These are phyloP conservation scores for Adelognathus sp. DNA, from an alignment of 2,888 invertebrate genomes.

Conservation along the genomic window DNA sequence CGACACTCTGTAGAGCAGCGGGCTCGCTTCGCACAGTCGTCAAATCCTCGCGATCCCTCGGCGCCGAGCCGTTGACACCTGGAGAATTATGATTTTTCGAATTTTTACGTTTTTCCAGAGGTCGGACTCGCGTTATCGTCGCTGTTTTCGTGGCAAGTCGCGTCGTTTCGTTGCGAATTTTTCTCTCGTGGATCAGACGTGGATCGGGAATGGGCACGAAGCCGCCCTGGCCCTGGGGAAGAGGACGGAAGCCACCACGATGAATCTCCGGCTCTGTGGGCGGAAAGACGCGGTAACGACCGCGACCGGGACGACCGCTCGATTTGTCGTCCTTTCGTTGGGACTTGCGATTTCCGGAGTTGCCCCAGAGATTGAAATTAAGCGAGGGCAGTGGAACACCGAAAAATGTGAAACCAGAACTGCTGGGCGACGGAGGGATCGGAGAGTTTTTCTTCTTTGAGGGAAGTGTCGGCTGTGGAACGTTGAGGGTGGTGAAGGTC, in stretches of 20 bases:
- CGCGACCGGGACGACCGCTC: slow-evolving; percentile 69
- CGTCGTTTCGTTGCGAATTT: slow-evolving; percentile 58
- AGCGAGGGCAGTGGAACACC: slow-evolving; percentile 91
- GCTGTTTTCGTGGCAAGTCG: slow-evolving; percentile 52
- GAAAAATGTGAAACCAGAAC: slow-evolving; percentile 90
- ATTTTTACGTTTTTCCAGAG: slow-evolving; percentile 30
- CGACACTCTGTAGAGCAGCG: slow-evolving; percentile 33
- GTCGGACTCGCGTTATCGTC: slow-evolving; percentile 58
- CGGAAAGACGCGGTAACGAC: slow-evolving; percentile 79
- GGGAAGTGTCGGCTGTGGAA: slow-evolving; percentile 79
- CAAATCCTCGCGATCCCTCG: slow-evolving; percentile 38
- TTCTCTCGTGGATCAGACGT: slow-evolving; percentile 50
- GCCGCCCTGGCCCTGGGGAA: slow-evolving; percentile 88
- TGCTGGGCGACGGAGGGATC: slow-evolving; percentile 82
- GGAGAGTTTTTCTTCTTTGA: slow-evolving; percentile 71
- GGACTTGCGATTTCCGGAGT: slow-evolving; percentile 76
- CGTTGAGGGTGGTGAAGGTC: slow-evolving; percentile 21
- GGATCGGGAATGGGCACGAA: slow-evolving; percentile 87
- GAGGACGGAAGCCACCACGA: slow-evolving; percentile 89
- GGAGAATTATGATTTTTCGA: slow-evolving; percentile 1
- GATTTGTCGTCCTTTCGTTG: slow-evolving; percentile 78
- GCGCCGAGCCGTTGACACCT: slow-evolving; percentile 61
- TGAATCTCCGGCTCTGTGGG: slow-evolving; percentile 86
- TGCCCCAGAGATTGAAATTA: slow-evolving; percentile 86
- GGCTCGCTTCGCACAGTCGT: slow-evolving; percentile 53